Conservation (phyloP, 2,797 vertebrate species). For the Morus bassanus region DNA sequence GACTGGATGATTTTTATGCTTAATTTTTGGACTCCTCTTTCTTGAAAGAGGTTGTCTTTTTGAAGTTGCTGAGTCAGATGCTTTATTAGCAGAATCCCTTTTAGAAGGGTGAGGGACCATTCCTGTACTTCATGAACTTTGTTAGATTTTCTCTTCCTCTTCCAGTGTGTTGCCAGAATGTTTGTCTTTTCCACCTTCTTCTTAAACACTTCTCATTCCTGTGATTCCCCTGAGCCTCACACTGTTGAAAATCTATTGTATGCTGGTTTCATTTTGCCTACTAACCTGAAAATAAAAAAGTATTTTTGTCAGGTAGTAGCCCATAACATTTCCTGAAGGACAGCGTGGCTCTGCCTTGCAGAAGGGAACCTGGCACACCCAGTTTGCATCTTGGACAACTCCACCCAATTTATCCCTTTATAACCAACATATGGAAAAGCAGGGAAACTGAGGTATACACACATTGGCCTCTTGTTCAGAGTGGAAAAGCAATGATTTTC, state of each 20-base stretch:
- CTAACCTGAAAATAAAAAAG: neutral
- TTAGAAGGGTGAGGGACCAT: neutral
- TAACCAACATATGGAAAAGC: neutral
- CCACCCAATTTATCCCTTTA: neutral
- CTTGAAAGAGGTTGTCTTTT: neutral
- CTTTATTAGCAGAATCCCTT: neutral
- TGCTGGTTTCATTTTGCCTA: neutral
- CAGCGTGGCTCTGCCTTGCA: neutral
- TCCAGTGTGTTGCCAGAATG: neutral
- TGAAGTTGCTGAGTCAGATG: neutral
- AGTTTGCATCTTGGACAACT: neutral
- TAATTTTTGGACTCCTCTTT: neutral
- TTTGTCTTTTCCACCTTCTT: neutral
- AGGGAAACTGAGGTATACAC: neutral
- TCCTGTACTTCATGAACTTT: neutral
- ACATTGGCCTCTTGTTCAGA: neutral
- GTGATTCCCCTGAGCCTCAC: neutral
- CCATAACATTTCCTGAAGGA: neutral
- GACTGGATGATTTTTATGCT: neutral
- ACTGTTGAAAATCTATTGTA: neutral
- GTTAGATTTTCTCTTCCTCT: neutral
- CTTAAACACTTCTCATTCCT: neutral
- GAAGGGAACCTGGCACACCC: neutral
- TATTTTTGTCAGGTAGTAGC: neutral
- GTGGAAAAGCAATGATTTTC: neutral